phyloP scores from a whole-genome alignment of 2,113 vertebrate genomes.

The Ardeotis arabs region DNA sequence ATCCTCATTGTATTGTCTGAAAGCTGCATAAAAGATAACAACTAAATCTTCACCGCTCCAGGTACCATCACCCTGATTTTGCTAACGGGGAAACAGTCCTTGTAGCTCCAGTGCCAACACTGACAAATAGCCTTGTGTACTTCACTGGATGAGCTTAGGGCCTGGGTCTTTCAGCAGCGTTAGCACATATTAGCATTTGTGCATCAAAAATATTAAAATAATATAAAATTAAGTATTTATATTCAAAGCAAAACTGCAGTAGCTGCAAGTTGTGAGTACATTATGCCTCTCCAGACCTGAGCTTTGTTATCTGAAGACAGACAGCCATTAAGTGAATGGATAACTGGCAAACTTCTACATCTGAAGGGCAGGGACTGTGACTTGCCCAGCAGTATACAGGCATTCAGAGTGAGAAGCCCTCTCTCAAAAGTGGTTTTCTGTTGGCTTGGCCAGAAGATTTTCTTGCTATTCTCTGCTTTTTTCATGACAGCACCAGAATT shows the following conservation, averaged over 20 bases:
- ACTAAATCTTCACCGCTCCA: not conserved
- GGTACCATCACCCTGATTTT: not conserved
- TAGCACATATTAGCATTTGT: not conserved
- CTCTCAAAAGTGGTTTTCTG: not conserved
- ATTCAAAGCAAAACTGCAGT: not conserved
- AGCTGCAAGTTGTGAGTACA: not conserved
- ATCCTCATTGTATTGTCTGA: not conserved
- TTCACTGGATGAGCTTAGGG: not conserved
- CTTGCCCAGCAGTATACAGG: not conserved
- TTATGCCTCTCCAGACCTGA: not conserved
- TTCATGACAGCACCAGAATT: not conserved
- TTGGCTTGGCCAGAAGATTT: not conserved
- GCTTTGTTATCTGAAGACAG: not conserved
- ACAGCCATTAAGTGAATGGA: not conserved
- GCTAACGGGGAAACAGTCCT: not conserved
- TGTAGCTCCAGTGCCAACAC: accelerated
- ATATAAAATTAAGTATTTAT: not conserved
- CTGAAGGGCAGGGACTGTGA: not conserved
- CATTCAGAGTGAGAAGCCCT: not conserved
- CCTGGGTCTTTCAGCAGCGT: not conserved
- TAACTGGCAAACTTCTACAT: not conserved
- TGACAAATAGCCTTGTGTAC: not conserved
- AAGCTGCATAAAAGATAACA: not conserved
- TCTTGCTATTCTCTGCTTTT: not conserved
- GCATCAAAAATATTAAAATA: not conserved